A percentile compares a stretch with the other conserved stretches of the same genome.
These are phyloP conservation scores for Erpornis zantholeuca DNA, from an alignment of 2,113 vertebrate genomes.

Conservation along the genomic window DNA sequence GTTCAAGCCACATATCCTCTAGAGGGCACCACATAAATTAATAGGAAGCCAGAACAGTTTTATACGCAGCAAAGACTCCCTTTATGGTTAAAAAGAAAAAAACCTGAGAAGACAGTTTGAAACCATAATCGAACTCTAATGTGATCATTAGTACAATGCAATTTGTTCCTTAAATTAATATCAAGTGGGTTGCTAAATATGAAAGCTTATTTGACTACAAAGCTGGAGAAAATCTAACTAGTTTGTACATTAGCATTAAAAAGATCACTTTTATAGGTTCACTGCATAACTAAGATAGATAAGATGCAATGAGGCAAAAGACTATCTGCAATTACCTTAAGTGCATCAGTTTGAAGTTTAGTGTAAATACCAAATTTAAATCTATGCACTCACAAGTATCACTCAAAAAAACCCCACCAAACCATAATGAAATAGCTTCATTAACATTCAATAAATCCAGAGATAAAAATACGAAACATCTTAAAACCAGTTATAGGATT, in stretches of 20 bases:
- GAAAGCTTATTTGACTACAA: constrained; percentile 58
- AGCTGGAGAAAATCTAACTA: constrained; percentile 45
- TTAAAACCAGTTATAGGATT: neutral
- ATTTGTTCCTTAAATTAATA: constrained; percentile 46
- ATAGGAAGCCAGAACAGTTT: constrained; percentile 23
- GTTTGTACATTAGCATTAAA: constrained; percentile 53
- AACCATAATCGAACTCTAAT: constrained; percentile 24
- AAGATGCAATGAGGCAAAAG: constrained; percentile 61
- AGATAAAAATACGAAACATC: neutral
- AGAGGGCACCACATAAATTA: constrained; percentile 64
- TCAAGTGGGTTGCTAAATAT: constrained; percentile 36
- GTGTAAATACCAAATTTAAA: constrained; percentile 60
- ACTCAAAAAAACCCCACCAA: neutral
- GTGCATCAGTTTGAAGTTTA: constrained; percentile 56
- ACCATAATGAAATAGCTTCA: neutral
- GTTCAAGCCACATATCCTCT: constrained; percentile 47
- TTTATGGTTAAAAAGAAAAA: neutral
- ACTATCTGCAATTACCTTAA: constrained; percentile 67
- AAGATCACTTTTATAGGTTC: constrained; percentile 59
- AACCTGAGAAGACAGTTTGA: neutral
- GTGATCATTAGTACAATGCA: constrained; percentile 17
- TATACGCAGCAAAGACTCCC: neutral
- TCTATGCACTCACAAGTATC: neutral
- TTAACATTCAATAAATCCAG: neutral
- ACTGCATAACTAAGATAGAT: constrained; percentile 54